Conservation (phyloP, 35 echinoderm and acorn worm species). For the Chiridota heheva region DNA sequence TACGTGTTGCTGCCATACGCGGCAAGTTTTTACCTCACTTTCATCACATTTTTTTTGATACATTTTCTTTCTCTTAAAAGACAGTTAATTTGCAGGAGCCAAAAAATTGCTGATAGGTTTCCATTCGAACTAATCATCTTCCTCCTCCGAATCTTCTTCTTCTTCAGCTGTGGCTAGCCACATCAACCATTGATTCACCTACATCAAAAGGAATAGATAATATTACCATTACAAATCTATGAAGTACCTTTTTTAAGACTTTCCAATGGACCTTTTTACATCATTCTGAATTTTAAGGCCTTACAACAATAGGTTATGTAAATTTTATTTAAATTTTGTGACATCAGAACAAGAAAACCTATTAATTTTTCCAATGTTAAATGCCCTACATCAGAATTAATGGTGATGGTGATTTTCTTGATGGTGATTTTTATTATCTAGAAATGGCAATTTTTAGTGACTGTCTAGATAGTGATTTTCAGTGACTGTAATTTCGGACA, state of each 20-base stretch:
- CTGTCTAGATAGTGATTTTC: too few relatives aligned
- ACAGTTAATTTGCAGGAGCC: too few relatives aligned
- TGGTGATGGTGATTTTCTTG: too few relatives aligned
- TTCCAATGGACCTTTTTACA: neutral
- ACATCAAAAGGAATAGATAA: neutral
- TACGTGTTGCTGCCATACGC: too few relatives aligned
- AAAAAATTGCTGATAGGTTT: too few relatives aligned
- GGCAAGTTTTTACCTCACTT: too few relatives aligned
- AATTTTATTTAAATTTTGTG: neutral
- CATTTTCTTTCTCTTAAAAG: too few relatives aligned
- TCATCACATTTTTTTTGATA: too few relatives aligned
- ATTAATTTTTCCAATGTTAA: neutral
- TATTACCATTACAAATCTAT: neutral
- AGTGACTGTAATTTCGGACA: too few relatives aligned
- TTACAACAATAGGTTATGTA: neutral
- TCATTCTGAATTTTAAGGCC: neutral
- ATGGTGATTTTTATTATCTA: too few relatives aligned
- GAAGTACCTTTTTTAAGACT: neutral
- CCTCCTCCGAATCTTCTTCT: conserved; percentile 85
- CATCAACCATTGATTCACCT: conserved; percentile 98
- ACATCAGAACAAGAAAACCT: neutral
- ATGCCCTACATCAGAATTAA: neutral
- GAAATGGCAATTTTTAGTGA: too few relatives aligned
- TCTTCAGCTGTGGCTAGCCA: conserved; percentile 99
- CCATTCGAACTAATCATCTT: conserved; percentile 55